Evolutionary conservation across 1,140 invertebrate species (phyloP).

Genomic region (Drosophila triauraria): DNA sequence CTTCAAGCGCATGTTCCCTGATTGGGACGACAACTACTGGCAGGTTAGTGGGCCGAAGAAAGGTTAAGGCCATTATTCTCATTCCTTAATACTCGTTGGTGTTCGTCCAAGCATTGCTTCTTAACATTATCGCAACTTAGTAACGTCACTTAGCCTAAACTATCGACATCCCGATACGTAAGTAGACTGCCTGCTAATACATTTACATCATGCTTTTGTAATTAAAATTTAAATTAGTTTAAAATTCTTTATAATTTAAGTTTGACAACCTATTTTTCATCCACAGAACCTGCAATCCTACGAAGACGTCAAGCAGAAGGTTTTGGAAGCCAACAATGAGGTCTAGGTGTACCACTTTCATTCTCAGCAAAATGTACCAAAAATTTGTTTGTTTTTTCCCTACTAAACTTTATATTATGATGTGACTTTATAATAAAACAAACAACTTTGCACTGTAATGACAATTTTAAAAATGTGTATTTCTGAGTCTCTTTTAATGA

Average conservation of each 20-base stretch:
- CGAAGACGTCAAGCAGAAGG: slow-evolving; percentile 66
- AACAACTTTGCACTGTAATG: slow-evolving; percentile 14
- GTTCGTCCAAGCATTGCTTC: slow-evolving; percentile 15
- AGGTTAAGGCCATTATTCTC: neutral
- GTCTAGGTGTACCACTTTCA: slow-evolving; percentile 40
- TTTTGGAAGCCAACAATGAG: slow-evolving; percentile 72
- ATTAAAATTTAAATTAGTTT: neutral
- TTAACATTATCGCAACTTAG: slow-evolving; percentile 24
- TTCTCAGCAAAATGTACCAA: slow-evolving; percentile 72
- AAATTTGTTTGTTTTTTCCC: slow-evolving; percentile 61
- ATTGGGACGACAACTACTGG: slow-evolving; percentile 89
- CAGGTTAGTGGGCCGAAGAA: slow-evolving; percentile 84
- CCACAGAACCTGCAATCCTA: slow-evolving; percentile 59
- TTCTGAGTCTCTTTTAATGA: neutral
- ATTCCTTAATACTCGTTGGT: slow-evolving; percentile 2
- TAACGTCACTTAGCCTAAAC: slow-evolving; percentile 26
- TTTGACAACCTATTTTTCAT: neutral
- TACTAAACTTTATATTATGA: slow-evolving; percentile 6
- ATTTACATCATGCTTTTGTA: slow-evolving; percentile 13
- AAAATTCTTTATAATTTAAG: neutral
- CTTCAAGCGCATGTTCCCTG: slow-evolving; percentile 90
- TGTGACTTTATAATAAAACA: slow-evolving; percentile 28
- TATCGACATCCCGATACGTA: slow-evolving; percentile 30
- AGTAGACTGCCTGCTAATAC: slow-evolving; percentile 44
- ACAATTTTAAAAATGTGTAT: no score